Evolutionary conservation across 2,797 vertebrate species (phyloP), one percentile per base, ranked within the genome.

Genomic region (Tolypeutes matacus): DNA sequence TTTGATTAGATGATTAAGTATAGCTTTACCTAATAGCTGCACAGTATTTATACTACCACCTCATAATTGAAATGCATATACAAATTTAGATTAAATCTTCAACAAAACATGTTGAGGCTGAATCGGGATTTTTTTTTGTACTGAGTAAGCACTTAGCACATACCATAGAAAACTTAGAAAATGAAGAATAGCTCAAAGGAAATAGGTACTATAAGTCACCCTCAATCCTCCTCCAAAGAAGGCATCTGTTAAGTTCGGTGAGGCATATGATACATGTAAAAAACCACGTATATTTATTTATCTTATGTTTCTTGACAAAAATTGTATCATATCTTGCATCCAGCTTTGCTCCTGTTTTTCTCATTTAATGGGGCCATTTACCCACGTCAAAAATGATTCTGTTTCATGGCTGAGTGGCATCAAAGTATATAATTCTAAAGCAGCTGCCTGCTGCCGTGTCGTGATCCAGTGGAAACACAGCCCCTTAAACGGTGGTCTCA

Each of bases 181-280:
- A 94, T 91, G 78, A 96, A 95, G 69, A 78, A 77, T 53, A 86
- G 84, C 58, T 91, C 46, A 84, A 82, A 94, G 21, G 49, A 91
- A 93, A 64, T 36, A 89, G 36, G 64, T 51, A 76, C 76, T 75
- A 42, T 70, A 93, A 89, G 64, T 94, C 76, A 53, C 67, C 65
- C 36, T 51, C 81, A 91, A 93, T 91, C 77, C 46, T 85, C n/a
- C 39, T 11, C 17, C 46, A 42, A 1, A 46, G 34, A 70, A 21
- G 73, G 36, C 5, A 46, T 62, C 34, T 69, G 39, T 78, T 89
- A 17, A 34, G 42, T n/a, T 86, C 64, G 76, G 70, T 17, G 42
- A 86, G 53, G 46, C 1, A 62, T 77, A 25, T 23, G 69, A 21
- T 69, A 7, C 27, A 56, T 60, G 53, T 83, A 20, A 56, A 56